Conservation (phyloP, 2,888 invertebrate species). For the Acleris sparsana region DNA sequence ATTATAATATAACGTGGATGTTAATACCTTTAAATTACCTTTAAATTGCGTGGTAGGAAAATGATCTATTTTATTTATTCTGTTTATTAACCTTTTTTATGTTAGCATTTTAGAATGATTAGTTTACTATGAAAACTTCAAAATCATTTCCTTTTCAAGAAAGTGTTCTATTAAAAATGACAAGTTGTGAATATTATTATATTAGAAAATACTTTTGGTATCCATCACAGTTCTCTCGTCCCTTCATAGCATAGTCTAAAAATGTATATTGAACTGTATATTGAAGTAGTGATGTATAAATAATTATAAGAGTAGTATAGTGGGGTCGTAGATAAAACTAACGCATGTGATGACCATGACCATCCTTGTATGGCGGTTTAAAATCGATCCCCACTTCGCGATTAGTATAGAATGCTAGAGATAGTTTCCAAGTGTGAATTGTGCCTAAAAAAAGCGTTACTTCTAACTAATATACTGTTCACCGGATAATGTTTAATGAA, state of each 20-base stretch:
- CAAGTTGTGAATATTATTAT: background rate
- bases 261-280: constrained; percentile 33
- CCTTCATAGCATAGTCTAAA: constrained; percentile 37
- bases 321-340: constrained; percentile 3
- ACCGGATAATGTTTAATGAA: constrained; percentile 13
- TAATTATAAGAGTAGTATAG: constrained; percentile 17
- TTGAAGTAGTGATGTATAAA: constrained; percentile 22
- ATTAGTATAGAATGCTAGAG: constrained; percentile 73
- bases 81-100: too few species aligned
- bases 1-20: too few species aligned
- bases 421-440: constrained; percentile 72
- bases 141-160: too few species aligned
- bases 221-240: constrained; percentile 53
- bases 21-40: too few species aligned
- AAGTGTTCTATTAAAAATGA: too few species aligned
- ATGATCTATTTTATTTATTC: too few species aligned
- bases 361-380: constrained; percentile 9
- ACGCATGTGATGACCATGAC: constrained; percentile 14
- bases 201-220: constrained; percentile 44
- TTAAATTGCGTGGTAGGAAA: too few species aligned
- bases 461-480: constrained; percentile 41
- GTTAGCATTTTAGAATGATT: too few species aligned
- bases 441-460: constrained; percentile 72
- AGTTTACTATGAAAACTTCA: too few species aligned
- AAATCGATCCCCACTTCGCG: constrained; percentile 34